These are phyloP conservation scores for Balaeniceps rex DNA, from an alignment of 2,113 vertebrate species.

Conservation along the genomic window DNA sequence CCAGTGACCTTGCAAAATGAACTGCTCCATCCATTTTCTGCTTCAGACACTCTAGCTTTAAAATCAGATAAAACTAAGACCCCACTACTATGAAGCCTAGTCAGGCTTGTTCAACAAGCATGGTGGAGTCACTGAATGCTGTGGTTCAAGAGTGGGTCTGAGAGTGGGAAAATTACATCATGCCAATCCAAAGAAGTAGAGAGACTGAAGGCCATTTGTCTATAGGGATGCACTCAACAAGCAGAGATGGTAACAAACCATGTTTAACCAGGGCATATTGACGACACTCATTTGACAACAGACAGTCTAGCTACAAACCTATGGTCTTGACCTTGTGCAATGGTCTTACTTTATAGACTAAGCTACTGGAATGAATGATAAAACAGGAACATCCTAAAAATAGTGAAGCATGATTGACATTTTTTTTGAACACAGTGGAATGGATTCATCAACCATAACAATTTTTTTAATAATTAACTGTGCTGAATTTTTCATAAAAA, in stretches of 20 bases:
- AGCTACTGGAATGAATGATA: not conserved
- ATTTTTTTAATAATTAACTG: not conserved
- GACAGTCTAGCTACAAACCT: not conserved
- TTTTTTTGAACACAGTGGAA: conserved; percentile 12
- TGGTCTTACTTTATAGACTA: not conserved
- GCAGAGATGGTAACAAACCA: not conserved
- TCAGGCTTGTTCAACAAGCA: not conserved
- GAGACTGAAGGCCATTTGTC: not conserved
- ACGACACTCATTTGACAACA: not conserved
- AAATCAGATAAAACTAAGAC: not conserved
- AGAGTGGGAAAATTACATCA: not conserved
- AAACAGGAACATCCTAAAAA: not conserved
- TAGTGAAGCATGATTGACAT: not conserved
- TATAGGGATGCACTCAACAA: not conserved
- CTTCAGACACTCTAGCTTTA: not conserved
- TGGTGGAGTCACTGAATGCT: not conserved
- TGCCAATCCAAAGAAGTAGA: not conserved
- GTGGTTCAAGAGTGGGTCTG: not conserved
- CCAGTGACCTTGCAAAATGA: not conserved
- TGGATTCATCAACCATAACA: not conserved
- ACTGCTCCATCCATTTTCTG: not conserved
- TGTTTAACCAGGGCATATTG: not conserved
- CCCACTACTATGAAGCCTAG: not conserved
- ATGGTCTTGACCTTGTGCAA: not conserved
- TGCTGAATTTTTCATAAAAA: conserved; percentile 14